Evolutionary conservation across 2,797 vertebrate species (phyloP).

Genomic region (Muscicapa comitata): DNA sequence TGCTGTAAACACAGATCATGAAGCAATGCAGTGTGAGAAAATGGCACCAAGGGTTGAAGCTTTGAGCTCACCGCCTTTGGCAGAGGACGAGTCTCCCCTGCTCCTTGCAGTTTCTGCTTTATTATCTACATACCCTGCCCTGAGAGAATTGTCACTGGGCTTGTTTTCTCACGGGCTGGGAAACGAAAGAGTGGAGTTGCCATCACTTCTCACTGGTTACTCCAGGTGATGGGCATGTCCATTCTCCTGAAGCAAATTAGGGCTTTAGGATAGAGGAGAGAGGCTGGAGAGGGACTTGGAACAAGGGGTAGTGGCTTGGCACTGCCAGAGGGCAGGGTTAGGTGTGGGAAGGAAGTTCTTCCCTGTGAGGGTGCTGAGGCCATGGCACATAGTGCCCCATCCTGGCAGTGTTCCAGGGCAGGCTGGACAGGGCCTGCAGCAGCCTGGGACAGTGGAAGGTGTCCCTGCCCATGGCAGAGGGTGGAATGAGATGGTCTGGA

Average conservation of each 20-base stretch:
- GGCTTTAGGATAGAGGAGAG: neutral
- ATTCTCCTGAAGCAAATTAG: neutral
- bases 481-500: neutral
- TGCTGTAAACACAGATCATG: neutral
- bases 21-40: neutral
- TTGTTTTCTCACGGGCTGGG: neutral
- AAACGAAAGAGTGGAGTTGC: neutral
- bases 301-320: neutral
- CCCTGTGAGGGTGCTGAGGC: fast-evolving
- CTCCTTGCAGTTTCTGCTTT: neutral
- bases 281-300: neutral
- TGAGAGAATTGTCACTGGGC: neutral
- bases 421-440: fast-evolving
- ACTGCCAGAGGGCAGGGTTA: neutral
- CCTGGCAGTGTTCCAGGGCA: neutral
- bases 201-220: neutral
- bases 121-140: neutral
- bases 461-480: neutral
- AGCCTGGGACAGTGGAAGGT: neutral
- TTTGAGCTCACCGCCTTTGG: neutral
- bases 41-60: neutral
- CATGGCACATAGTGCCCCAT: neutral
- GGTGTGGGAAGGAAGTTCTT: neutral
- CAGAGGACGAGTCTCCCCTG: neutral
- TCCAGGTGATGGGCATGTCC: neutral